Evolutionary conservation across 2,888 invertebrate genomes (phyloP).

Genomic region (Automeris io): DNA sequence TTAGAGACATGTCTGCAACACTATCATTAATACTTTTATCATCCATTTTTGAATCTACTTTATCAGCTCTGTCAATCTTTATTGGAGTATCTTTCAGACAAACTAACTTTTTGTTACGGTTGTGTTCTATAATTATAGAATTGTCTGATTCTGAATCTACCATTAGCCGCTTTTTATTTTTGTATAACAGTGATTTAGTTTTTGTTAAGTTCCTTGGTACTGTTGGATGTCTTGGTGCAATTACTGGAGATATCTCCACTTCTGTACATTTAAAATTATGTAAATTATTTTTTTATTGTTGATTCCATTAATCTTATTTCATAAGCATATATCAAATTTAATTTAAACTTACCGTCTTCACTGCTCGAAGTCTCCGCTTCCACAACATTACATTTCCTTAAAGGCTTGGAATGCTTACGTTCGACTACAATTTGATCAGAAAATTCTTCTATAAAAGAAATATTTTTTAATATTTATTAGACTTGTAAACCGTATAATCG

Average conservation of each 20-base stretch:
- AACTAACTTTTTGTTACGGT: conserved; percentile 41
- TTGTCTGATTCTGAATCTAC: conserved; percentile 63
- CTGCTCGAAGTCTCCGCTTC: conserved; percentile 39
- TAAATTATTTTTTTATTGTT: no score
- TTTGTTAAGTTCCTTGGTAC: conserved; percentile 22
- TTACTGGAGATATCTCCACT: conserved; percentile 53
- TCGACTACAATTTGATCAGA: no score
- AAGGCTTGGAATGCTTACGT: conserved; percentile 18
- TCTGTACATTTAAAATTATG: conserved; percentile 24
- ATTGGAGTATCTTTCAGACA: conserved; percentile 58
- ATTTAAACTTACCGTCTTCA: conserved; percentile 51
- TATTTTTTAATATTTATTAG: no score
- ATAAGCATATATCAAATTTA: no score
- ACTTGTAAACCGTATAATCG: no score
- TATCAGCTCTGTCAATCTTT: conserved; percentile 29
- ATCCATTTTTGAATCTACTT: conserved; percentile 11
- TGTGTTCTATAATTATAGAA: conserved; percentile 53
- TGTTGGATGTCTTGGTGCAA: conserved; percentile 44
- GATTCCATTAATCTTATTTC: no score
- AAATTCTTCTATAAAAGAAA: neutral
- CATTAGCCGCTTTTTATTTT: conserved; percentile 51
- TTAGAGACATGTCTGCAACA: conserved; percentile 3
- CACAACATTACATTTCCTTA: conserved; percentile 27
- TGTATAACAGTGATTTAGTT: conserved; percentile 35
- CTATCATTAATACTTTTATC: conserved; percentile 9